phyloP scores from a whole-genome alignment of 1,140 invertebrate genomes.

The Neelides sp. region DNA sequence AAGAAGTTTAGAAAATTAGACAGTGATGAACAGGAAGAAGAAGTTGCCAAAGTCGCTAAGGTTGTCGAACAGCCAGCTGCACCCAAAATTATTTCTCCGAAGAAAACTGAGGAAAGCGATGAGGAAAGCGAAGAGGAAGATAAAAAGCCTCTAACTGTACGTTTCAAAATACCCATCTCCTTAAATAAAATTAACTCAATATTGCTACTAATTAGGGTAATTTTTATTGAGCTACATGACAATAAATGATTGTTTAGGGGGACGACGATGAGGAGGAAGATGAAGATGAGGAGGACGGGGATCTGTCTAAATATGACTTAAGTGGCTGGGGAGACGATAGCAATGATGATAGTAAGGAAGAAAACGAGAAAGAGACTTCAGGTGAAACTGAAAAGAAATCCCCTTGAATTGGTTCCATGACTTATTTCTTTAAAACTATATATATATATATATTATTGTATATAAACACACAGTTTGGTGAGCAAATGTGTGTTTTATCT shows the following conservation, averaged over 20 bases:
- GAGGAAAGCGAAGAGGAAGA: slow-evolving; percentile 32
- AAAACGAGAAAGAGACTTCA: slow-evolving; percentile 22
- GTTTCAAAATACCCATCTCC: neutral
- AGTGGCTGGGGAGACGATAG: slow-evolving; percentile 52
- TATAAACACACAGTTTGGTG: neutral
- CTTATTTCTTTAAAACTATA: no score
- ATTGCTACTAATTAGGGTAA: neutral
- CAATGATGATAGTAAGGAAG: slow-evolving; percentile 20
- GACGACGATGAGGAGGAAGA: slow-evolving; percentile 33
- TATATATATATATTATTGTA: neutral
- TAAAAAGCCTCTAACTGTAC: slow-evolving; percentile 37
- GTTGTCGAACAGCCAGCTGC: neutral
- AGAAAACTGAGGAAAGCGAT: slow-evolving; percentile 35
- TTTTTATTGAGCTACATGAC: neutral
- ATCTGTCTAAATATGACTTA: slow-evolving; percentile 70
- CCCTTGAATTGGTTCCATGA: neutral
- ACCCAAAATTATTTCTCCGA: slow-evolving; percentile 33
- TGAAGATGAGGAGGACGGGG: slow-evolving; percentile 40
- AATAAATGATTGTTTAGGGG: neutral
- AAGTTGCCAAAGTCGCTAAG: slow-evolving; percentile 9
- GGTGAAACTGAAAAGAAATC: slow-evolving; percentile 1
- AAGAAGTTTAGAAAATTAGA: slow-evolving; percentile 48
- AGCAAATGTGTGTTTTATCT: neutral
- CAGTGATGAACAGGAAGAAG: slow-evolving; percentile 27
- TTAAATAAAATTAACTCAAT: neutral